These are phyloP conservation scores for Limnodromus scolopaceus DNA, from an alignment of 2,797 vertebrate species.

Conservation along the genomic window DNA sequence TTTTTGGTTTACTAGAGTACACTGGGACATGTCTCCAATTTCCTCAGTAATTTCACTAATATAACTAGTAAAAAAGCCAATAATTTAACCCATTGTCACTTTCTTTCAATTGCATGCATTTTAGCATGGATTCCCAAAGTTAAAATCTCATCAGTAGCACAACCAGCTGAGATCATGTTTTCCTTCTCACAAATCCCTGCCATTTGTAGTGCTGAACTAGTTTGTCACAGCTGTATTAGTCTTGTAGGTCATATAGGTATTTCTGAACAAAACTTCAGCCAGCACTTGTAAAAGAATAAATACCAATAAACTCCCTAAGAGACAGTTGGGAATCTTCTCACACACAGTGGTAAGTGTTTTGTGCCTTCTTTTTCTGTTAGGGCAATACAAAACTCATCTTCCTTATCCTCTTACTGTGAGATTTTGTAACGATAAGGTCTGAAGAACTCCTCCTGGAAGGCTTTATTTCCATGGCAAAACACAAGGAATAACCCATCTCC, in stretches of 20 bases:
- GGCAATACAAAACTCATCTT: not conserved
- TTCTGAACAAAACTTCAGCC: not conserved
- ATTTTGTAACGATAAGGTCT: not conserved
- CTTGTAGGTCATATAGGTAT: not conserved
- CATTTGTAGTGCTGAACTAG: not conserved
- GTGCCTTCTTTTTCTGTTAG: not conserved
- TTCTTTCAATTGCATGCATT: not conserved
- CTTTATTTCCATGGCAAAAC: not conserved
- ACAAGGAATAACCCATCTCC: not conserved
- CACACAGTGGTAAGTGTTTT: not conserved
- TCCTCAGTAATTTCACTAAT: not conserved
- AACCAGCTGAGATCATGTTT: not conserved
- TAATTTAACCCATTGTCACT: not conserved
- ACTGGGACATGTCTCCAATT: not conserved
- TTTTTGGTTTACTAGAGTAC: not conserved
- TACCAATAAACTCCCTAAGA: not conserved
- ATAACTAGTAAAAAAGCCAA: not conserved
- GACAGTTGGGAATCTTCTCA: not conserved
- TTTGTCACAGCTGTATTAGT: not conserved
- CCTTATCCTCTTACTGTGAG: not conserved
- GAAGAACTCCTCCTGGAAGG: not conserved
- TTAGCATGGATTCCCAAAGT: not conserved
- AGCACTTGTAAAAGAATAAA: not conserved
- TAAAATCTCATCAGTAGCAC: not conserved
- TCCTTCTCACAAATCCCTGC: not conserved